Conservation (phyloP, 2,113 vertebrate genomes). For the Microtus oregoni region DNA sequence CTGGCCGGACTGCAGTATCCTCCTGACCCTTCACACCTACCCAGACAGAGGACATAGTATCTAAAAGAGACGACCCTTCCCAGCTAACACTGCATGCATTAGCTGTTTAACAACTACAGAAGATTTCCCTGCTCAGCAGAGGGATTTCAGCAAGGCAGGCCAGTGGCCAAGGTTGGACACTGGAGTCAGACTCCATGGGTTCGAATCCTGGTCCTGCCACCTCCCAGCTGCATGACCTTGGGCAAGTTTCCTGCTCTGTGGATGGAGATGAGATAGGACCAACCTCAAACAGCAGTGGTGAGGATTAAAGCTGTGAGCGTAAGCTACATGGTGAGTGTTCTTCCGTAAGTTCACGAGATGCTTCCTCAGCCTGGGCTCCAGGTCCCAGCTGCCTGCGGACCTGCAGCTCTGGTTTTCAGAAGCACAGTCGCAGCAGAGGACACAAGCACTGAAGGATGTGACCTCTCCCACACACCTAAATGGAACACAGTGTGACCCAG, state of each 20-base stretch:
- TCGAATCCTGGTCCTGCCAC: background rate
- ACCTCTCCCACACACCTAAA: background rate
- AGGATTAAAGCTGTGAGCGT: background rate
- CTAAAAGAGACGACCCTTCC: background rate
- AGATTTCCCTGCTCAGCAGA: background rate
- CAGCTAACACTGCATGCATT: background rate
- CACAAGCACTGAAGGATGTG: background rate
- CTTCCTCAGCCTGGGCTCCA: background rate
- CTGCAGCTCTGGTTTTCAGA: background rate
- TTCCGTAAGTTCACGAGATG: background rate
- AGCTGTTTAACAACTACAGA: background rate
- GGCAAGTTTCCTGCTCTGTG: slow-evolving; percentile 17
- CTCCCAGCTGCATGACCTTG: background rate
- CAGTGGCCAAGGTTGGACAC: background rate
- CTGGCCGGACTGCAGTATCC: background rate
- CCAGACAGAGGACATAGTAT: background rate
- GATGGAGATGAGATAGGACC: background rate
- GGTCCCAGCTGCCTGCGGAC: background rate
- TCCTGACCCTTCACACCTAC: background rate
- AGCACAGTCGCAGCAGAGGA: background rate
- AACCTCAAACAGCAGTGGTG: background rate
- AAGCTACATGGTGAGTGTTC: background rate
- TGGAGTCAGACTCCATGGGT: background rate
- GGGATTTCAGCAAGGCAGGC: background rate
- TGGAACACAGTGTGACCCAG: background rate